These are phyloP conservation scores for Drosophila pegasa DNA, from an alignment of 2,888 invertebrate genomes.

Conservation along the genomic window DNA sequence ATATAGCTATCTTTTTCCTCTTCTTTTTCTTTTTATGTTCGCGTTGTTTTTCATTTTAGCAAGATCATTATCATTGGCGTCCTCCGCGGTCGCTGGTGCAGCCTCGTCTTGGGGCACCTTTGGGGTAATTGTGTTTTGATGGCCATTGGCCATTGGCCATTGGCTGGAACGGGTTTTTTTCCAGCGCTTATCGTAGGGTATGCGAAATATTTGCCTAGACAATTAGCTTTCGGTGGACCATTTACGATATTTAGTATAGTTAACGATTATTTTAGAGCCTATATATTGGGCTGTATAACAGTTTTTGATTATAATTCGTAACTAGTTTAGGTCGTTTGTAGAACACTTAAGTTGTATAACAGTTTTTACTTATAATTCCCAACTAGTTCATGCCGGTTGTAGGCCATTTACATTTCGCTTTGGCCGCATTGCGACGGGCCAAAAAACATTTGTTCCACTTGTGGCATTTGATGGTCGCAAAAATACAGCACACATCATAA, in stretches of 20 bases:
- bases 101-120: constrained; percentile 62
- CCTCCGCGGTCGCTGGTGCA: constrained; percentile 58
- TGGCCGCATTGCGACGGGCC: constrained; percentile 20
- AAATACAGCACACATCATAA: constrained; percentile 75
- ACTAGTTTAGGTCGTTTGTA: neutral
- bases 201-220: constrained; percentile 28
- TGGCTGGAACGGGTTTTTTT: constrained; percentile 54
- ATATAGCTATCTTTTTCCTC: constrained; percentile 11
- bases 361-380: neutral
- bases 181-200: constrained; percentile 34
- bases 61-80: constrained; percentile 72
- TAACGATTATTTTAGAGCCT: neutral
- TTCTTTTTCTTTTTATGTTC: constrained; percentile 17
- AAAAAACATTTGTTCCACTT: constrained; percentile 73
- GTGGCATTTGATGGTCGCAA: constrained; percentile 69
- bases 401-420: constrained; percentile 33
- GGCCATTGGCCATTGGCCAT: constrained; percentile 66
- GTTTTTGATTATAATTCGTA: neutral
- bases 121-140: constrained; percentile 75
- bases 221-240: constrained; percentile 1
- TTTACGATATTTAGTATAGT: neutral
- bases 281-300: neutral
- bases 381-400: neutral
- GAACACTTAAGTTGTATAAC: neutral
- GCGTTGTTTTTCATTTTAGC: constrained; percentile 56